Evolutionary conservation across 2,797 vertebrate species (phyloP).

Genomic region (Sebastes reedi): DNA sequence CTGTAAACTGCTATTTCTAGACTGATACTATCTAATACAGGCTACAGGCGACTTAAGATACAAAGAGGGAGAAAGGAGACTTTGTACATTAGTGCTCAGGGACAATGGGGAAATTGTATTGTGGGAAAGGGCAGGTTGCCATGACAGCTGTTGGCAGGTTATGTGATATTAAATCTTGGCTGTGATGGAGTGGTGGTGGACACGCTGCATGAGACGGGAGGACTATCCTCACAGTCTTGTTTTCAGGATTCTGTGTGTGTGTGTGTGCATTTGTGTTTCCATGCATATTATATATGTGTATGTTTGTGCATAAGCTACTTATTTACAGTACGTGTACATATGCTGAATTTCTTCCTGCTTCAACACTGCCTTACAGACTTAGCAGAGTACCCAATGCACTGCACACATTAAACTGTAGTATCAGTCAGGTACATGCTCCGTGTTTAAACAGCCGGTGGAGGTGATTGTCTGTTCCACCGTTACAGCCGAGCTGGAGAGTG

Average conservation of each 20-base stretch:
- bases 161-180: slow-evolving; percentile 58
- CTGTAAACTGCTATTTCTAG: neutral
- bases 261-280: neutral
- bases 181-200: slow-evolving; percentile 31
- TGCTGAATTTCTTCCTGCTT: neutral
- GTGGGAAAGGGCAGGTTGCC: slow-evolving; percentile 45
- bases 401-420: neutral
- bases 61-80: slow-evolving; percentile 7
- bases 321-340: neutral
- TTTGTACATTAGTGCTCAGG: slow-evolving; percentile 21
- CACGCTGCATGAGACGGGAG: neutral
- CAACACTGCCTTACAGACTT: neutral
- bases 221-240: neutral
- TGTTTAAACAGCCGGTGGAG: neutral
- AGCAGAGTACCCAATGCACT: neutral
- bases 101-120: slow-evolving; percentile 7
- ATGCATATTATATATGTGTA: neutral
- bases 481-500: neutral
- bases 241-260: neutral
- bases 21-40: neutral
- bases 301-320: neutral
- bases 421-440: neutral
- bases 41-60: neutral
- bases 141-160: slow-evolving; percentile 65
- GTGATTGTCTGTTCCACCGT: neutral